Conservation (phyloP, 2,797 vertebrate species). For the Basileuterus tristriatus region DNA sequence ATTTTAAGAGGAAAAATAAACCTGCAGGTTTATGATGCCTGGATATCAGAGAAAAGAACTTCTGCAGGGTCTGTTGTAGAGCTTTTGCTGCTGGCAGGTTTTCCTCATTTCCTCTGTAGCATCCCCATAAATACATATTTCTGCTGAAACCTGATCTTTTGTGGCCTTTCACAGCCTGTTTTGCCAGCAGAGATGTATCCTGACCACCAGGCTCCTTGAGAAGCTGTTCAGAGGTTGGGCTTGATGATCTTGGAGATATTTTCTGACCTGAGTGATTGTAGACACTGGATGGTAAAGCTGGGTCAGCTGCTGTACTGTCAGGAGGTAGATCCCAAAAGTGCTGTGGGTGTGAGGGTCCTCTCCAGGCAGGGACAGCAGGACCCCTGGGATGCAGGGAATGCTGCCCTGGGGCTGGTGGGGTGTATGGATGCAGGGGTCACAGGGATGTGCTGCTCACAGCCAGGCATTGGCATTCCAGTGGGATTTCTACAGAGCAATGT, state of each 20-base stretch:
- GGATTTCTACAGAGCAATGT: background rate
- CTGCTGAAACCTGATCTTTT: background rate
- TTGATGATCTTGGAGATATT: background rate
- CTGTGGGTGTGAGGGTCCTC: fast-evolving
- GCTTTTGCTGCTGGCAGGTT: background rate
- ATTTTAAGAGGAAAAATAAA: background rate
- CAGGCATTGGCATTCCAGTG: background rate
- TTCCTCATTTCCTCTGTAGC: background rate
- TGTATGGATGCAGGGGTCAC: fast-evolving
- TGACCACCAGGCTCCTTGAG: background rate
- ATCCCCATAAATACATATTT: background rate
- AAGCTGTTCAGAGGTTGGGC: background rate
- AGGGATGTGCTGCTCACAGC: background rate
- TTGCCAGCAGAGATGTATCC: background rate
- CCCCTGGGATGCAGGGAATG: fast-evolving
- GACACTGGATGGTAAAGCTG: background rate
- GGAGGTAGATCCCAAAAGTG: background rate
- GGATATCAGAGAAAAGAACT: background rate
- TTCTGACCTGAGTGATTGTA: background rate
- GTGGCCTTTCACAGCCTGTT: background rate
- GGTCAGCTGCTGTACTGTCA: background rate
- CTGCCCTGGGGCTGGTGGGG: background rate
- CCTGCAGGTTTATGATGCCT: background rate
- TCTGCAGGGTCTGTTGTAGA: background rate
- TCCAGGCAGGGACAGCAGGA: background rate